A percentile compares a stretch with the other conserved stretches of the same genome.
phyloP scores from a whole-genome alignment of 2,113 vertebrate genomes.

The Crotalus horridus region DNA sequence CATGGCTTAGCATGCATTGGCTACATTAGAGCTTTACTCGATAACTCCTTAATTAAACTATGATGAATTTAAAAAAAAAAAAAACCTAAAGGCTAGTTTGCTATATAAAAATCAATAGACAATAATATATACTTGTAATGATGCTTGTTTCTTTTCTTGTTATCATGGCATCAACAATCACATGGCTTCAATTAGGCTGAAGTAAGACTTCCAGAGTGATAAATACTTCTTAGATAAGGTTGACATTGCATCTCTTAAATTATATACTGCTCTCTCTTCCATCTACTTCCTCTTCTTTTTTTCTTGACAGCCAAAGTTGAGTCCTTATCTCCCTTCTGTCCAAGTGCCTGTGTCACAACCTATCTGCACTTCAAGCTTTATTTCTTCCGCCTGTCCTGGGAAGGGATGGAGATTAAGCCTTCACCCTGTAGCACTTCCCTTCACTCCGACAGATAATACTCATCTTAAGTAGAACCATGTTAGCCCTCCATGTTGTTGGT shows the following conservation, averaged over 20 bases:
- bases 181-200: background rate
- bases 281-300: background rate
- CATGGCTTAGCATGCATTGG: background rate
- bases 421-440: background rate
- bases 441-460: background rate
- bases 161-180: background rate
- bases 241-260: background rate
- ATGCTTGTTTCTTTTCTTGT: background rate
- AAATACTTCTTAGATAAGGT: background rate
- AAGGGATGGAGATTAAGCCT: background rate
- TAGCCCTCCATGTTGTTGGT: background rate
- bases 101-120: background rate
- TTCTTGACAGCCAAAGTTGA: background rate
- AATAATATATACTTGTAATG: background rate
- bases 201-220: background rate
- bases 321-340: background rate
- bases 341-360: background rate
- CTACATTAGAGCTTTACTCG: background rate
- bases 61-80: background rate
- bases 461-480: background rate
- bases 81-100: background rate
- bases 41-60: background rate
- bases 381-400: background rate
- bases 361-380: background rate
- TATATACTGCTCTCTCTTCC: background rate